Evolutionary conservation across 2,888 invertebrate genomes (phyloP).

Genomic region (Therioaphis trifolii): DNA sequence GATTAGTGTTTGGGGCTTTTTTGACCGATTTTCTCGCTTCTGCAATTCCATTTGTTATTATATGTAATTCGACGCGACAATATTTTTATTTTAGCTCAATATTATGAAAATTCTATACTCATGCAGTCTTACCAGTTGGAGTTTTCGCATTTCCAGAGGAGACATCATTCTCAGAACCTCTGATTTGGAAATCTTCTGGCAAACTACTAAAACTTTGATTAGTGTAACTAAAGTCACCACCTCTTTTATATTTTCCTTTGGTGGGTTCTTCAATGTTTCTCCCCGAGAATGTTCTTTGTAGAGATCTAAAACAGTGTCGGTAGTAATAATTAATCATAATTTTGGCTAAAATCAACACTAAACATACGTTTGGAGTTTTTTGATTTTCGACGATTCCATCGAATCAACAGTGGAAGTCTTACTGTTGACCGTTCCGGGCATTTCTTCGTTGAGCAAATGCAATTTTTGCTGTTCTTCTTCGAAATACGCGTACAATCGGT

Average conservation of each 20-base stretch:
- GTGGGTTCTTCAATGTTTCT: conserved; percentile 57
- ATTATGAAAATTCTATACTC: neutral
- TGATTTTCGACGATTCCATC: conserved; percentile 55
- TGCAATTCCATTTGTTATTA: neutral
- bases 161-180: conserved; percentile 64
- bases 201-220: conserved; percentile 67
- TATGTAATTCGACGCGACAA: too few relatives aligned
- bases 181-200: conserved; percentile 65
- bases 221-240: conserved; percentile 64
- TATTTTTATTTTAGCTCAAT: too few relatives aligned
- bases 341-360: neutral
- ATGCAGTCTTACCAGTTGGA: conserved; percentile 33
- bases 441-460: conserved; percentile 74
- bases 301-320: conserved; percentile 45
- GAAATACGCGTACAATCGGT: conserved; percentile 85
- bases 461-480: conserved; percentile 83
- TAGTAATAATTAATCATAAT: neutral
- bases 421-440: conserved; percentile 63
- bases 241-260: conserved; percentile 62
- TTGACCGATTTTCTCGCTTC: conserved; percentile 59
- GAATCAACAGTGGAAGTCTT: conserved; percentile 47
- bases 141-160: conserved; percentile 14
- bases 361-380: conserved; percentile 63
- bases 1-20: conserved; percentile 65
- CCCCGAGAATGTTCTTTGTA: conserved; percentile 63